Evolutionary conservation across 2,113 vertebrate genomes (phyloP), one percentile per base, ranked within the genome.

Genomic region (Dasyprocta punctata): DNA sequence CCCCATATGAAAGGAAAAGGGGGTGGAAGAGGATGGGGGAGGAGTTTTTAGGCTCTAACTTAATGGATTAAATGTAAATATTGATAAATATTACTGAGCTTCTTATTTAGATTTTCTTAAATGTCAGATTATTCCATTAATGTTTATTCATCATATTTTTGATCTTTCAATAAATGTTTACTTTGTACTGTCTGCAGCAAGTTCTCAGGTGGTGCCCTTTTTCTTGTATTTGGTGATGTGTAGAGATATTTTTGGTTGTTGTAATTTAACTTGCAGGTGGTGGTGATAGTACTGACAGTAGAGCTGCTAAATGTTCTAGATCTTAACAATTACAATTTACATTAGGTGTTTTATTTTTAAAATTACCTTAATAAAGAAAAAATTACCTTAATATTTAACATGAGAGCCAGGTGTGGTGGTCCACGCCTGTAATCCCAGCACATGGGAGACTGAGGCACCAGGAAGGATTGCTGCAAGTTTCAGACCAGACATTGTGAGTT

Each of bases 31-130:
- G 54, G 71, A 60, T 71, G 61, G 91, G 38, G 49, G 78, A 41
- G 16, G n/a, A 3, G n/a, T 92, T 94, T 89, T 69, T 30, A 88
- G 44, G 49, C 36, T 95, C 28, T 69, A n/a, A n/a, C n/a, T 94
- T 84, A 94, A 65, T 86, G 38, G 60, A 44, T 85, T 86, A 78
- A 89, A 19, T 83, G 82, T 67, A 96, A 92, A 49, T 90, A 73
- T 54, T 92, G 24, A 73, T 47, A 80, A 84, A 60, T 36, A 63
- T 38, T 38, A 56, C 84, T 54, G 69, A 13, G 12, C 8, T 95
- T 84, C 10, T 75, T 92, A 90, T 24, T 92, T 81, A 69, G 36
- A 30, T 92, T 69, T 60, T 86, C 33, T 58, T 83, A n/a, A 80
- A 88, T 24, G 7, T 85, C 36, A 92, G n/a, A 80, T 81, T 80